These are phyloP conservation scores for Paratrypauchen microcephalus DNA, from an alignment of 2,797 vertebrate genomes.

Conservation along the genomic window DNA sequence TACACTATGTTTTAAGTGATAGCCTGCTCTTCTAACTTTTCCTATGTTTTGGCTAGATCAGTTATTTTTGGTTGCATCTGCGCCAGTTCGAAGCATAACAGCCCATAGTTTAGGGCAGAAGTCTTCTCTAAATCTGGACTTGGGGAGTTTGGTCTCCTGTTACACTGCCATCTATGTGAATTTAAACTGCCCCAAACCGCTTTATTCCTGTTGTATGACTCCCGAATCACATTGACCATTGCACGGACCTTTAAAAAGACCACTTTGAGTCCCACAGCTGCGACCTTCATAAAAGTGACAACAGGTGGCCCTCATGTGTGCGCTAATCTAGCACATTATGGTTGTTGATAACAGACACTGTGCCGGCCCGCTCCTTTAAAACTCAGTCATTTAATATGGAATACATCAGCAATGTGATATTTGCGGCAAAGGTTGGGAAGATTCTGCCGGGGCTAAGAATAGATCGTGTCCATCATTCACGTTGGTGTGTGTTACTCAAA, in stretches of 20 bases:
- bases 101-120: conserved; percentile 3
- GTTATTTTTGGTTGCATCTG: conserved; percentile 25
- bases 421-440: conserved; percentile 79
- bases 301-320: conserved; percentile 76
- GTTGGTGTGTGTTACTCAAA: conserved; percentile 80
- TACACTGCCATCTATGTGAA: conserved; percentile 20
- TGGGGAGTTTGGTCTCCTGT: background rate
- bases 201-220: conserved; percentile 60
- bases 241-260: conserved; percentile 73
- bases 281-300: conserved; percentile 76
- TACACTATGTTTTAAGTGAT: background rate
- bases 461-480: conserved; percentile 74
- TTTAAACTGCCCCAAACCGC: conserved; percentile 33
- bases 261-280: conserved; percentile 80
- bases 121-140: conserved; percentile 12
- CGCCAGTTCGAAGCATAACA: conserved; percentile 16
- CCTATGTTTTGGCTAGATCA: background rate
- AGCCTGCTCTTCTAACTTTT: background rate
- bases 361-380: conserved; percentile 74
- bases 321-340: conserved; percentile 85
- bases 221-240: conserved; percentile 57
- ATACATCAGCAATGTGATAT: conserved; percentile 83
- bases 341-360: conserved; percentile 78
- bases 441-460: conserved; percentile 79
- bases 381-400: conserved; percentile 82